Base-by-base conservation (phyloP, 2,113 vertebrate species). In the Oryzias woworae region DNA sequence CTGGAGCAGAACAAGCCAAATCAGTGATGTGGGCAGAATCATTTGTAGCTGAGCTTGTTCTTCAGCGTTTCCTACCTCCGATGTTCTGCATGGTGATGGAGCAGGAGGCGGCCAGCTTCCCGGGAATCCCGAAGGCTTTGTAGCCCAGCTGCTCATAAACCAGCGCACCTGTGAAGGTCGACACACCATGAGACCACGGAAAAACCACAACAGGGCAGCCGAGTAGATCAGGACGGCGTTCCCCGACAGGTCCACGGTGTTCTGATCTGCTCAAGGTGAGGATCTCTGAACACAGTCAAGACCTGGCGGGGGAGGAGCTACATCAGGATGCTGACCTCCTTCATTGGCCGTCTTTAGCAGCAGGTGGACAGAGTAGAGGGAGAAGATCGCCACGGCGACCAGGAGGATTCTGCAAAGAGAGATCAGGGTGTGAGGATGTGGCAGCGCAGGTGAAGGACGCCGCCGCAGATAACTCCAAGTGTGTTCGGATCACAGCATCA, bases 31-130 rank as follows among this genome's bases (percentile, higher is more conserved):
- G 8, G 36, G 12, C 8, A 36, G 8, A 36, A 12, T 10, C 36
- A 3, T 2, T 2, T 2, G 36, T 12, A 12, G 36, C 10, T 12
- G 8, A 12, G 8, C 36, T 8, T 10, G 8, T 45, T 45, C 44
- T 16, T 4, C 47, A 12, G 17, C 16, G 42, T 14, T 15, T n/a
- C 79, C 82, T 46, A 98, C 97, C 97, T 93, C 97, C 97, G 77
- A 99, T 95, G 75, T 98, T 99, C 82, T 99, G 97, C 94, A 98
- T 95, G 77, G 96, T 98, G 76, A 99, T 95, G 59, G 96, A 97
- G 74, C 88, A 89, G 66, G 97, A 96, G 41, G 96, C 95, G 31
- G 97, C 96, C 10, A 98, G 90, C 78, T 99, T 99, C 28, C 97
- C 97, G 47, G 93, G 91, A 81, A 97, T 80, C 10, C 97, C 97